Evolutionary conservation across 2,797 vertebrate genomes (phyloP).

Genomic region (Rhodeus uyekii): DNA sequence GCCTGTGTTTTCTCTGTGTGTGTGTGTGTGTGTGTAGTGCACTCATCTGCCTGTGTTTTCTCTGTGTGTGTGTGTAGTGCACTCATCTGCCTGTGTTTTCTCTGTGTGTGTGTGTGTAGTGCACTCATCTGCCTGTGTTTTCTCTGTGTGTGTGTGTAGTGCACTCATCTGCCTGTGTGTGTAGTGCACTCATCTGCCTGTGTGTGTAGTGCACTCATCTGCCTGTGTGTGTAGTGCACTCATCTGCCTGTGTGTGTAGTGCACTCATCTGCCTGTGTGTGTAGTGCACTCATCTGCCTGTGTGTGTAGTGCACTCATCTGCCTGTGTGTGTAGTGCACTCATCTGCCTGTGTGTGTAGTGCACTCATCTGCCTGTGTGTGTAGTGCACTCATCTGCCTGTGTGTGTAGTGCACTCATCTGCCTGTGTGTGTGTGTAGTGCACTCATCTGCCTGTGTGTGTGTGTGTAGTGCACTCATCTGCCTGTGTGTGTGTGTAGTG

Average conservation of each 20-base stretch:
- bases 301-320: constrained; percentile 51
- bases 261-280: neutral
- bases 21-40: constrained; percentile 42
- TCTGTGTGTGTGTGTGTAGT: constrained; percentile 43
- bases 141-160: constrained; percentile 32
- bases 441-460: no score
- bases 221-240: constrained; percentile 48
- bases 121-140: constrained; percentile 51
- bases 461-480: constrained; percentile 51
- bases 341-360: neutral
- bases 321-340: no score
- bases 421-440: neutral
- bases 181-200: no score
- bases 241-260: constrained; percentile 50
- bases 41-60: constrained; percentile 45
- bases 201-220: no score
- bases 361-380: no score
- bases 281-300: no score
- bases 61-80: neutral
- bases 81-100: no score
- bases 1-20: no score
- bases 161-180: constrained; percentile 52
- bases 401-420: no score
- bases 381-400: constrained; percentile 49
- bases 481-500: no score